These are phyloP conservation scores for Alligator mississippiensis DNA, from an alignment of 2,113 vertebrate species.

Conservation along the genomic window DNA sequence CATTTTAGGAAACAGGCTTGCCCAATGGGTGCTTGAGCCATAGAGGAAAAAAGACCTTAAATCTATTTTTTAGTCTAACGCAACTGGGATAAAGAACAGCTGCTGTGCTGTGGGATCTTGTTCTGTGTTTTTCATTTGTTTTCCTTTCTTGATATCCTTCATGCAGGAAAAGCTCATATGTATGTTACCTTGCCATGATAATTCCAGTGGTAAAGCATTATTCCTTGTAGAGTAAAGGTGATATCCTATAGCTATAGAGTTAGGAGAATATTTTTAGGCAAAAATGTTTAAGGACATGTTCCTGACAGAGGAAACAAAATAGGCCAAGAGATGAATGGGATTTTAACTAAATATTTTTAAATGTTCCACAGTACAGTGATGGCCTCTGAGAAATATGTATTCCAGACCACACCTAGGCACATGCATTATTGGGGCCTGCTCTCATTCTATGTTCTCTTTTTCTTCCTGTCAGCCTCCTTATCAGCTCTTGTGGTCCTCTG, in stretches of 20 bases:
- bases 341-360: background rate
- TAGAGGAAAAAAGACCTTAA: constrained; percentile 37
- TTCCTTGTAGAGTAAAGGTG: background rate
- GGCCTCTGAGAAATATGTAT: background rate
- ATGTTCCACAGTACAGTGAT: background rate
- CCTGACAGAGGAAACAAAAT: background rate
- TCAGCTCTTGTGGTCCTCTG: background rate
- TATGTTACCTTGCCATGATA: background rate
- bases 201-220: background rate
- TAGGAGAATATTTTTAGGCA: background rate
- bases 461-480: background rate
- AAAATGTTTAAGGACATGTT: background rate
- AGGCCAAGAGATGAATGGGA: background rate
- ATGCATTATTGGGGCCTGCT: background rate
- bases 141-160: background rate
- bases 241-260: background rate
- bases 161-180: background rate
- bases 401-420: background rate
- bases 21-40: constrained; percentile 26
- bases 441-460: background rate
- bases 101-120: background rate
- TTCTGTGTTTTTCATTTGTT: background rate
- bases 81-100: background rate
- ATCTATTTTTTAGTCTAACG: constrained; percentile 29
- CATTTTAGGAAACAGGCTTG: constrained; percentile 56